Evolutionary conservation across 2,113 vertebrate species (phyloP).

Genomic region (Syngnathoides biaculeatus): DNA sequence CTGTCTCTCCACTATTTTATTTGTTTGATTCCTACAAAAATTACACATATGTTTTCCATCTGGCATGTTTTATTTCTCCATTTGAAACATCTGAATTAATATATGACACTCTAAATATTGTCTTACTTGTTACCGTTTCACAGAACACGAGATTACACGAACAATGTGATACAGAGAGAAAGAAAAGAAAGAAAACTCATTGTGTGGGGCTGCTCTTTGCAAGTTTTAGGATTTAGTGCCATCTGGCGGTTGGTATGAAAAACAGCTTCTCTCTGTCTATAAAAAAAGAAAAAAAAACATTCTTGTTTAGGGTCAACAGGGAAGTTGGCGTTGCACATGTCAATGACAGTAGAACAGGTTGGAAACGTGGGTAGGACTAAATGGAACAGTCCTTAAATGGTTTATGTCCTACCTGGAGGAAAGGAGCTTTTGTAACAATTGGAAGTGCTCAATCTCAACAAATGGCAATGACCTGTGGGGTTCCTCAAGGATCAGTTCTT

Average conservation of each 20-base stretch:
- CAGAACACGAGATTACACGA: background rate
- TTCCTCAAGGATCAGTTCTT: too few species aligned
- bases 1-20: too few species aligned
- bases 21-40: too few species aligned
- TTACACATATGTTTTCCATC: background rate
- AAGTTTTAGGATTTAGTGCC: constrained; percentile 15
- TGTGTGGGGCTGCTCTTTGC: background rate
- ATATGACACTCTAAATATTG: background rate
- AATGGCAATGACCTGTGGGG: too few species aligned
- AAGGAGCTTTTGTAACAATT: too few species aligned
- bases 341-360: background rate
- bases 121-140: background rate
- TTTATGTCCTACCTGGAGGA: too few species aligned
- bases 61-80: background rate
- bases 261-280: background rate
- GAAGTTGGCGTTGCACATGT: background rate
- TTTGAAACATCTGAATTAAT: background rate
- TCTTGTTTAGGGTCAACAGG: background rate
- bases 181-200: background rate
- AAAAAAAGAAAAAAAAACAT: background rate
- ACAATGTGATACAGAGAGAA: background rate
- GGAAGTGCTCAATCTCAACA: too few species aligned
- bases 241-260: constrained; percentile 20
- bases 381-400: too few species aligned
- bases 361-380: too few species aligned